phyloP scores from a whole-genome alignment of 2,797 vertebrate genomes.

The Schizothorax lantsangensis region DNA sequence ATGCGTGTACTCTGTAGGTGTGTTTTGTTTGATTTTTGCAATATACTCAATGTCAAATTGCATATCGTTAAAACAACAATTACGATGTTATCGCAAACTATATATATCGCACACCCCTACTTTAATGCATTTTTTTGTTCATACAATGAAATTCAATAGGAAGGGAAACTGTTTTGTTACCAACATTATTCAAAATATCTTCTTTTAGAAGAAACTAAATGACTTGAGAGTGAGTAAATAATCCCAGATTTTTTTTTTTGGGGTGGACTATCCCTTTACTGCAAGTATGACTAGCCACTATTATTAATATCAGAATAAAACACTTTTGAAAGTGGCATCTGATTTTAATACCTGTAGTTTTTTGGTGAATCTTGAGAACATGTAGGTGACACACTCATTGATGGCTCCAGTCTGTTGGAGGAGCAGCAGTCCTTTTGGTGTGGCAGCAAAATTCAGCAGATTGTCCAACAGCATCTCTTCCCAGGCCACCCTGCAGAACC shows the following conservation, averaged over 20 bases:
- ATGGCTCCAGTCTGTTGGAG: constrained; percentile 90
- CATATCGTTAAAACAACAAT: too few species aligned
- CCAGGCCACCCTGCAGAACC: constrained; percentile 81
- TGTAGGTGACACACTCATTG: constrained; percentile 87
- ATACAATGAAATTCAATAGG: neutral
- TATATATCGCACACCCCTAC: too few species aligned
- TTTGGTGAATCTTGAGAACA: constrained; percentile 89
- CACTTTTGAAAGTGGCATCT: neutral
- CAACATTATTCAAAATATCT: neutral
- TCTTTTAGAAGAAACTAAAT: neutral
- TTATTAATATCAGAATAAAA: neutral
- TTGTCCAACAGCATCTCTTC: constrained; percentile 93
- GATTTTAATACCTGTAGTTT: constrained; percentile 85
- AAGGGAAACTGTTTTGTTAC: neutral
- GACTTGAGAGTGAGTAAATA: neutral
- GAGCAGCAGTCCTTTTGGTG: constrained; percentile 91
- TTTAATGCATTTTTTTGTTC: neutral
- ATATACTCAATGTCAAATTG: too few species aligned
- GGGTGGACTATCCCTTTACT: neutral
- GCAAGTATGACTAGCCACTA: neutral
- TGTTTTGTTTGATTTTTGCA: too few species aligned
- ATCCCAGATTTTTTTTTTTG: neutral
- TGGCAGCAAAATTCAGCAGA: constrained; percentile 90
- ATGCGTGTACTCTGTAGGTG: too few species aligned
- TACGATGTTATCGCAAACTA: too few species aligned